These are phyloP conservation scores for Leucopsar rothschildi DNA, from an alignment of 2,113 vertebrate genomes.

Conservation along the genomic window DNA sequence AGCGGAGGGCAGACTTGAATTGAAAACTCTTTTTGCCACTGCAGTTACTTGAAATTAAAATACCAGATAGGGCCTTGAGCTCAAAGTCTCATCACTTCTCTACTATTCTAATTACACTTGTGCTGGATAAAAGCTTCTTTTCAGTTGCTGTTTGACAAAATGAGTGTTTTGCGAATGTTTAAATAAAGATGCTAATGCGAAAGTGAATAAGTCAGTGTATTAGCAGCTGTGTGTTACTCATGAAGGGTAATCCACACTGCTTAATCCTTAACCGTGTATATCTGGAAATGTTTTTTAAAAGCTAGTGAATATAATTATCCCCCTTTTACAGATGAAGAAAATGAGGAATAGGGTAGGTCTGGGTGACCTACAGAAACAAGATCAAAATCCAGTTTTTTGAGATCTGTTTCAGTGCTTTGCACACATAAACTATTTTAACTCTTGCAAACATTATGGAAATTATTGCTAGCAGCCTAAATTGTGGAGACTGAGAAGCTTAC, in stretches of 20 bases:
- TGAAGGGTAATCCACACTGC: background rate
- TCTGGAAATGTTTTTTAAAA: background rate
- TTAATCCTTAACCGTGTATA: background rate
- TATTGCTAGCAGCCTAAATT: constrained; percentile 72
- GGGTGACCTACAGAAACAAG: background rate
- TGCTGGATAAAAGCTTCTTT: constrained; percentile 13
- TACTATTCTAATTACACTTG: background rate
- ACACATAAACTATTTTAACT: constrained; percentile 57
- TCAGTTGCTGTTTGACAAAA: constrained; percentile 3
- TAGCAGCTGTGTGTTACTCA: background rate
- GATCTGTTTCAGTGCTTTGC: background rate
- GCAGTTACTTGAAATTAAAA: background rate
- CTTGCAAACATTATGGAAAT: background rate
- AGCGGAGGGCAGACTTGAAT: constrained; percentile 54
- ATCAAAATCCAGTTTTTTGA: background rate
- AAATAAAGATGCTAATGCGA: constrained; percentile 3
- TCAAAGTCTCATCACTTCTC: background rate
- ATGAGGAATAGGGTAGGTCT: background rate
- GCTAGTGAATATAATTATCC: background rate
- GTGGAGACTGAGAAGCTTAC: constrained; percentile 71
- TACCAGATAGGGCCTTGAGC: background rate
- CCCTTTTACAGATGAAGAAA: background rate
- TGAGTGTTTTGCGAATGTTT: background rate
- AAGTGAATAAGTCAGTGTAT: background rate
- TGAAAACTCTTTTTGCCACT: background rate